These are phyloP conservation scores for Amyelois transitella DNA, from an alignment of 1,140 invertebrate genomes.

Conservation along the genomic window DNA sequence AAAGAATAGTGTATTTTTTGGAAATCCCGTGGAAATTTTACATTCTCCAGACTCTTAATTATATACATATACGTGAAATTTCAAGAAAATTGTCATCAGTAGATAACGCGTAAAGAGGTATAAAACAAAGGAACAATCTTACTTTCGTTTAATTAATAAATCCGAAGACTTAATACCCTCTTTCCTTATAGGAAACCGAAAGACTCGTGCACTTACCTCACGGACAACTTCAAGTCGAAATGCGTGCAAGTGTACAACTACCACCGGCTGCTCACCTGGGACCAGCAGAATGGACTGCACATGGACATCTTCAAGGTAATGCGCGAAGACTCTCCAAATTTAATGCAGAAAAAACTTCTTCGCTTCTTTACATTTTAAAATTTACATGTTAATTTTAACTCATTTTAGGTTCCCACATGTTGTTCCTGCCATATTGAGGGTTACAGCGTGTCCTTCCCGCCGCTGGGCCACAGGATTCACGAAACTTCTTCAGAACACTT, in stretches of 20 bases:
- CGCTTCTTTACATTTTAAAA: no score
- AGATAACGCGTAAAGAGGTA: background rate
- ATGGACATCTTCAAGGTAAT: slow-evolving; percentile 92
- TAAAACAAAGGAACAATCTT: no score
- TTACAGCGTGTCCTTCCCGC: slow-evolving; percentile 80
- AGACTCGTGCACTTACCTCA: slow-evolving; percentile 84
- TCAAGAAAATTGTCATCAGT: background rate
- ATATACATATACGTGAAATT: no score
- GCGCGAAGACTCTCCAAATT: background rate
- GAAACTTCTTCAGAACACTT: slow-evolving; percentile 68
- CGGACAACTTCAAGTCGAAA: slow-evolving; percentile 86
- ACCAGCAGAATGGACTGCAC: slow-evolving; percentile 85
- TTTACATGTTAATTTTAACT: slow-evolving; percentile 7
- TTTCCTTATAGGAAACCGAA: slow-evolving; percentile 80
- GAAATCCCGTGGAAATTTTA: no score
- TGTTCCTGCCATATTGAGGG: slow-evolving; percentile 89
- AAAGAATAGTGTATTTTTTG: no score
- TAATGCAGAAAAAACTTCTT: no score
- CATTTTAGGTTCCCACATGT: slow-evolving; percentile 82
- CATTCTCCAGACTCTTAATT: no score
- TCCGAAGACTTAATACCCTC: no score
- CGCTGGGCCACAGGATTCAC: slow-evolving; percentile 56
- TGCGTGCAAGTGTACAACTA: slow-evolving; percentile 91
- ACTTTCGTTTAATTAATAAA: no score
- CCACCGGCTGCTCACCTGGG: slow-evolving; percentile 89